These are phyloP conservation scores for Cryptotermes secundus DNA, from an alignment of 1,140 invertebrate species.

Conservation along the genomic window DNA sequence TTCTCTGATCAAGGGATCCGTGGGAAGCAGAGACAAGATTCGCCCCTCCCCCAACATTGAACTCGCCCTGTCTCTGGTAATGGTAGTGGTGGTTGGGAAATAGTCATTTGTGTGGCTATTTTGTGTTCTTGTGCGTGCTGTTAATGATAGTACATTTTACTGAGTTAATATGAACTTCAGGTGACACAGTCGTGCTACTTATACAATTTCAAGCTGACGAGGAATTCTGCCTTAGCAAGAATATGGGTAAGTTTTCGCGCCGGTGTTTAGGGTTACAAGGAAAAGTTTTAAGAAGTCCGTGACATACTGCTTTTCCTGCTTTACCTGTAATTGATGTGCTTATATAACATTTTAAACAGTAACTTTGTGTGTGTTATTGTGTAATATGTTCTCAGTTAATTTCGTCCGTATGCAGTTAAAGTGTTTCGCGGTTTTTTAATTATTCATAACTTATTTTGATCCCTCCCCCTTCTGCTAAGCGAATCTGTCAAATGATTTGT, in stretches of 20 bases:
- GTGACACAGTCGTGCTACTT: background rate
- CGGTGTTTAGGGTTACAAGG: background rate
- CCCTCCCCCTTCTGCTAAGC: background rate
- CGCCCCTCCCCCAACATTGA: constrained; percentile 5
- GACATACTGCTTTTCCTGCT: too few relatives aligned
- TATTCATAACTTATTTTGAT: background rate
- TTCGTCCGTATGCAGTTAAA: too few relatives aligned
- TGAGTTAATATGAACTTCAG: constrained; percentile 13
- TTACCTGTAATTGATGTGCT: too few relatives aligned
- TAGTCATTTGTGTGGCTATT: background rate
- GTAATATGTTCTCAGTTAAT: too few relatives aligned
- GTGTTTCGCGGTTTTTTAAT: too few relatives aligned
- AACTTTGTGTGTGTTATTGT: too few relatives aligned
- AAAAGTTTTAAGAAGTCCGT: background rate
- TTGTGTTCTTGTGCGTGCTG: background rate
- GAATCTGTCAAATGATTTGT: too few relatives aligned
- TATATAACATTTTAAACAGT: too few relatives aligned
- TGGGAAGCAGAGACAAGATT: background rate
- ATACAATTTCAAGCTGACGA: background rate
- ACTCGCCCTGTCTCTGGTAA: background rate
- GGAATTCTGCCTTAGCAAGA: background rate
- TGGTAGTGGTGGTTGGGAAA: background rate
- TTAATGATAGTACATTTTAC: background rate
- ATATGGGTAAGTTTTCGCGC: background rate
- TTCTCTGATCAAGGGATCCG: background rate